Evolutionary conservation across 1,140 invertebrate genomes (phyloP), one percentile per base, ranked within the genome.

Genomic region (Procambarus virginalis): DNA sequence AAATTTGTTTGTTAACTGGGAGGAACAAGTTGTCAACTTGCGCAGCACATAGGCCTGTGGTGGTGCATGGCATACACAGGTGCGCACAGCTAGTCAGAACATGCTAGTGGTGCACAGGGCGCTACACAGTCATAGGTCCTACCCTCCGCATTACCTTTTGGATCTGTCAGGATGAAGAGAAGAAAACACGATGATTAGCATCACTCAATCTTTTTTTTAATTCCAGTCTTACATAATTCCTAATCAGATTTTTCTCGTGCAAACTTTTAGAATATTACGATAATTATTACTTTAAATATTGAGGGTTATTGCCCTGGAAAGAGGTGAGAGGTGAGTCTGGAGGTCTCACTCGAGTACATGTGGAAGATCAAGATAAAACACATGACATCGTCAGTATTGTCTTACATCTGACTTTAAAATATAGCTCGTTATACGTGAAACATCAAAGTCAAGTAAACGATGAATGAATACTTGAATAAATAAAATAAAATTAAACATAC

Each of bases 111-210:
- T 81, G 79, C 51, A 51, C 79, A 58, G 79, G 51, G 51, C 12
- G 79, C 49, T 55, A 58, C 79, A 81, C 22, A 48, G 55, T 58
- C 49, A 81, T 34, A 12, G 17, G 55, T 55, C 51, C 22, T 55
- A 81, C 51, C 51, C 22, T 17, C 55, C 3, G 17, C n/a, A 60
- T 81, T 81, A 81, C 79, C 79, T 81, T 81, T 81, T 51, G 79
- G 79, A 81, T 81, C 79, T 81, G 79, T 81, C 55, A 51, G 49
- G 79, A 60, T 58, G 79, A 81, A 81, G 79, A 81, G 79, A 81
- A 81, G 22, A 81, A 81, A 81, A 81, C n/a, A 81, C 51, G 51
- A 58, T 81, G n/a, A 60, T 81, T 81, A 81, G 76, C 46, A 48
- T 14, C 9, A 48, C 9, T 81, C 51, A 22, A 45, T 8, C 45